Evolutionary conservation across 2,888 invertebrate genomes (phyloP).

Genomic region (Cantharis nigra): DNA sequence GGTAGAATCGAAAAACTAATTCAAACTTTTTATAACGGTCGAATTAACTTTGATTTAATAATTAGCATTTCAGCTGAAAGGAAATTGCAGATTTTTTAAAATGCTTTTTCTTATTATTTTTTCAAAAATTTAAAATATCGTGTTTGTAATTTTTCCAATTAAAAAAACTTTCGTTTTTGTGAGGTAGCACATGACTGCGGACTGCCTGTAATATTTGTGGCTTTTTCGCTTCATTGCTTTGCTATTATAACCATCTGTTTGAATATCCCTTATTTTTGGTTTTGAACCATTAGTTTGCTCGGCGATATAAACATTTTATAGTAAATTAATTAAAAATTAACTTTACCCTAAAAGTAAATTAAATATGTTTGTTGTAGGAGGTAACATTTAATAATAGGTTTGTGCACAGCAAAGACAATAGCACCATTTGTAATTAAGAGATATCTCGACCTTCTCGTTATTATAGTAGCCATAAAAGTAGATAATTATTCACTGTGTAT

Average conservation of each 20-base stretch:
- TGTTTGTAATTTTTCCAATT: slow-evolving; percentile 48
- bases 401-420: neutral
- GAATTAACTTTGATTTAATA: slow-evolving; percentile 13
- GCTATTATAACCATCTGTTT: slow-evolving; percentile 19
- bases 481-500: neutral
- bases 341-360: neutral
- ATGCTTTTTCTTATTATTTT: slow-evolving; percentile 39
- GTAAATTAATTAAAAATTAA: neutral
- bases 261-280: neutral
- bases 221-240: slow-evolving; percentile 28
- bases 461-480: neutral
- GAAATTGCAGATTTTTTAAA: neutral
- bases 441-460: neutral
- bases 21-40: slow-evolving; percentile 38
- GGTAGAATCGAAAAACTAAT: slow-evolving; percentile 35
- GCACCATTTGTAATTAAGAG: neutral
- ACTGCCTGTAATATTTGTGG: slow-evolving; percentile 27
- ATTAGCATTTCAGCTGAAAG: neutral
- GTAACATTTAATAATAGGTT: neutral
- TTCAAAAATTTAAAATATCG: slow-evolving; percentile 36
- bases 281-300: neutral
- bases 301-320: neutral
- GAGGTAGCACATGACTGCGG: slow-evolving; percentile 35
- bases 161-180: slow-evolving; percentile 34
- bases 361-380: neutral